Percentiles rank a stretch among this genome's conserved stretches.
Conservation (phyloP, 2,888 invertebrate genomes). For the Cheilosia soror region DNA sequence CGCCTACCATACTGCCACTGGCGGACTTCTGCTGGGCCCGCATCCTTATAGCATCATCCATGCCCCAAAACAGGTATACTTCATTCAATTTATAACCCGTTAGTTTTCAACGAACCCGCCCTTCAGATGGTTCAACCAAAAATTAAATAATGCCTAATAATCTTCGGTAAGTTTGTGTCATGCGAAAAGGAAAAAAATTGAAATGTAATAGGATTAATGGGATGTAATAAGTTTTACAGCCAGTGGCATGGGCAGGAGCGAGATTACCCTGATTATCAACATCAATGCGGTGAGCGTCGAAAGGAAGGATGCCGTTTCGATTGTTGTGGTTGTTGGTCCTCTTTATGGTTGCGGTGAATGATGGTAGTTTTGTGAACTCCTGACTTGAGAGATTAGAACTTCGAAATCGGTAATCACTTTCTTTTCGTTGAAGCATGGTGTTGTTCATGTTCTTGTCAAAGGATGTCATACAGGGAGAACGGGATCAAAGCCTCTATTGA, state of each 20-base stretch:
- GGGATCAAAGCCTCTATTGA: slow-evolving; percentile 43
- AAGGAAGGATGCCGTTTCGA: slow-evolving; percentile 29
- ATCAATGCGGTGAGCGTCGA: slow-evolving; percentile 31
- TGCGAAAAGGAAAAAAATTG: slow-evolving; percentile 12
- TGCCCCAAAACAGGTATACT: slow-evolving; percentile 30
- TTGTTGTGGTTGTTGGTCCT: slow-evolving; percentile 50
- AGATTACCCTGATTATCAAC: slow-evolving; percentile 66
- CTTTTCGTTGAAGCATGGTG: slow-evolving; percentile 45
- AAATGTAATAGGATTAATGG: slow-evolving; percentile 67
- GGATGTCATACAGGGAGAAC: slow-evolving; percentile 2
- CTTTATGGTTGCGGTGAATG: slow-evolving; percentile 56
- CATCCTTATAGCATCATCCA: slow-evolving; percentile 9
- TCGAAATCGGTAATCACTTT: slow-evolving; percentile 64
- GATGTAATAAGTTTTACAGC: slow-evolving; percentile 65
- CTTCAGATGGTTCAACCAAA: slow-evolving; percentile 36
- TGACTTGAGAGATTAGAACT: slow-evolving; percentile 69
- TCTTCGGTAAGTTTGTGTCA: slow-evolving; percentile 51
- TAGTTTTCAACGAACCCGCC: slow-evolving; percentile 2
- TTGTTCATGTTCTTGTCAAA: slow-evolving; percentile 33
- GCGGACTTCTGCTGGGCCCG: slow-evolving; percentile 21
- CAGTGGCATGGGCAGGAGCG: slow-evolving; percentile 13
- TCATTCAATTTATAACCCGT: slow-evolving; percentile 62
- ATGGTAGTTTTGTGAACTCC: slow-evolving; percentile 67
- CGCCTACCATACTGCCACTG: neutral
- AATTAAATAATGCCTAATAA: slow-evolving; percentile 73